Base-by-base conservation (phyloP, 92 coral and sea anemone genomes). In the Porites lobata region DNA sequence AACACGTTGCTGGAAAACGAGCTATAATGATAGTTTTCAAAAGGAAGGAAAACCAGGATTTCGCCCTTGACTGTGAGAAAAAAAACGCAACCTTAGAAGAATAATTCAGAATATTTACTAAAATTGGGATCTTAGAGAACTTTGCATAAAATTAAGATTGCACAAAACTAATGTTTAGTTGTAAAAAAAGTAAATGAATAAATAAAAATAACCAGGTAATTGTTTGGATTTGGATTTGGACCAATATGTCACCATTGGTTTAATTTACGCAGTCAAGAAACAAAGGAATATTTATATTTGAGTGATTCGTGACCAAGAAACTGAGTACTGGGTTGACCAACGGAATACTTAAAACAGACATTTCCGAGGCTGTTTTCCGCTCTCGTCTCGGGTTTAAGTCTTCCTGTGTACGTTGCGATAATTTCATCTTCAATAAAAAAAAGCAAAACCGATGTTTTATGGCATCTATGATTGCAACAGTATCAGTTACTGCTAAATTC, bases 331-430 rank as follows among this genome's bases (percentile, higher is more conserved):
- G 14, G 63, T 82, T 82, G 61, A 6, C 20, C 86, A 64, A 13
- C 61, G 73, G 43, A 15, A 7, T 58, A 56, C 75, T 57, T 21
- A 43, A 70, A 53, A 54, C 62, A 62, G 26, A 24, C 24, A 18
- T 26, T 81, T 72, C 76, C 66, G 67, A 68, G 51, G 15, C 62
- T 54, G 54, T n/a, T 54, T 68, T 81, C 65, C 66, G 29, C 75
- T 61, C 29, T 53, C 26, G 66, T 81, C 66, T 53, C 47, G 24
- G n/a, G 18, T 22, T 52, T 6, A 50, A 51, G 84, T 50, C 75
- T 67, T 81, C 76, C 85, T 68, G 75, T 29, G 29, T 15, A 9
- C 43, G 83, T 50, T 65, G 53, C 64, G 53, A 52, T 80, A 10
- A 14, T 56, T 53, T 75, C 75, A 29, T 32, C 77, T 21, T 29